phyloP scores from a whole-genome alignment of 2,888 invertebrate species.

The Athetis lepigone region DNA sequence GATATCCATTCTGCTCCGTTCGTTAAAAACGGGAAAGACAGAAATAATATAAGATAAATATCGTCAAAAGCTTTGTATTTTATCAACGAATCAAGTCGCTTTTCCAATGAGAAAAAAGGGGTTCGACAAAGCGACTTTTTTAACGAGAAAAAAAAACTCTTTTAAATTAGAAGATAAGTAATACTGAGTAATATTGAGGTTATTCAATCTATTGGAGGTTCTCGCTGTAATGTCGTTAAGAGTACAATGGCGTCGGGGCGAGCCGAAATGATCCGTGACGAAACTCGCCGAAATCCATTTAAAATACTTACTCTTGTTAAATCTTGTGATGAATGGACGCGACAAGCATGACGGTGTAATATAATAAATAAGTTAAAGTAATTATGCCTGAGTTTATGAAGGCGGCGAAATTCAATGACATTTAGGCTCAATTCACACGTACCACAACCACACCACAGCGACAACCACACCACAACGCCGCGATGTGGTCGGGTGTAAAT shows the following conservation, averaged over 20 bases:
- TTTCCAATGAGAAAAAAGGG: slow-evolving; percentile 73
- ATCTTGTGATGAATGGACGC: slow-evolving; percentile 75
- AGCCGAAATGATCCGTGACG: slow-evolving; percentile 83
- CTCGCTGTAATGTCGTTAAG: slow-evolving; percentile 81
- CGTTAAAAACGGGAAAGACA: slow-evolving; percentile 64
- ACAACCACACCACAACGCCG: too few relatives aligned
- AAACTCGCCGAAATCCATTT: slow-evolving; percentile 84
- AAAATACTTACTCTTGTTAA: slow-evolving; percentile 83
- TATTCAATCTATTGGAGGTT: slow-evolving; percentile 76
- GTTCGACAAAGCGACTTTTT: slow-evolving; percentile 74
- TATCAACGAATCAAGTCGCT: slow-evolving; percentile 78
- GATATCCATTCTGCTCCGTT: slow-evolving; percentile 52
- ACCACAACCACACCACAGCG: too few relatives aligned
- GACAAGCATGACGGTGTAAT: slow-evolving; percentile 67
- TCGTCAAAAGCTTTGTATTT: slow-evolving; percentile 72
- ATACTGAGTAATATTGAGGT: slow-evolving; percentile 76
- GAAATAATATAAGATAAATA: slow-evolving; percentile 75
- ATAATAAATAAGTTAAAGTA: slow-evolving; percentile 62
- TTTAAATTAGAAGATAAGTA: slow-evolving; percentile 75
- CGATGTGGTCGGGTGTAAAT: too few relatives aligned
- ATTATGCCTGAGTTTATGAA: slow-evolving; percentile 52
- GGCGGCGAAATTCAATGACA: slow-evolving; percentile 45
- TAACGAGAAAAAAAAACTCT: slow-evolving; percentile 69
- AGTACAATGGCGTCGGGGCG: slow-evolving; percentile 75
- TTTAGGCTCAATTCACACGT: too few relatives aligned